phyloP scores from a whole-genome alignment of 2,113 vertebrate species.

The Serilophus lunatus region DNA sequence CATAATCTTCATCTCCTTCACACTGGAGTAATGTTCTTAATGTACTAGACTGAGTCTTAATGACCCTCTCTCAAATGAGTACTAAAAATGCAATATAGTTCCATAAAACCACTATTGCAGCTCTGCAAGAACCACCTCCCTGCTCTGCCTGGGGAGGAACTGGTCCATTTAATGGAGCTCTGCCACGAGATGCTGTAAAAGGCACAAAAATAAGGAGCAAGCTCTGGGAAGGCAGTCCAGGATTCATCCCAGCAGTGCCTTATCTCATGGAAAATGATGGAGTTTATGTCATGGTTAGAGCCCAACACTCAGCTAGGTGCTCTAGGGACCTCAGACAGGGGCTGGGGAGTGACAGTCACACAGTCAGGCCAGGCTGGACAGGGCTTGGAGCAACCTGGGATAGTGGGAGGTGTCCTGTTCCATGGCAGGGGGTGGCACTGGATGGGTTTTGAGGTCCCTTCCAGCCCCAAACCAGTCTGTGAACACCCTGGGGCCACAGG shows the following conservation, averaged over 20 bases:
- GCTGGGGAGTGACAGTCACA: accelerated
- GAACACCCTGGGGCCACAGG: background rate
- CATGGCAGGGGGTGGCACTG: background rate
- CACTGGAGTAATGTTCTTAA: background rate
- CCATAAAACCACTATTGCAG: background rate
- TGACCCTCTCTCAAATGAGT: background rate
- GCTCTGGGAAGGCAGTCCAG: background rate
- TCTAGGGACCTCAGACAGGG: background rate
- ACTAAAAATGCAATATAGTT: slow-evolving; percentile 45
- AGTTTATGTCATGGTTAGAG: accelerated
- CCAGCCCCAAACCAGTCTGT: background rate
- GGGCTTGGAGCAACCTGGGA: background rate
- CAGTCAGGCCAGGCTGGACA: background rate
- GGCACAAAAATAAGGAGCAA: background rate
- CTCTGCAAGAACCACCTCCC: background rate
- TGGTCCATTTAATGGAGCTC: background rate
- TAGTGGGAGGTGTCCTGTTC: background rate
- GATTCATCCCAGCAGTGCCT: background rate
- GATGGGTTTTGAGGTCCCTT: accelerated
- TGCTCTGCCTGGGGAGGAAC: background rate
- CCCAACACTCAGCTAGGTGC: background rate
- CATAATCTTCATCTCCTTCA: background rate
- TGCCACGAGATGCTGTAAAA: background rate
- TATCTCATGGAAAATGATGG: accelerated
- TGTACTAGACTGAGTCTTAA: slow-evolving; percentile 3